A percentile compares a stretch with the other conserved stretches of the same genome.
Conservation (phyloP, 2,888 invertebrate genomes). For the Neoitamus cyanurus region DNA sequence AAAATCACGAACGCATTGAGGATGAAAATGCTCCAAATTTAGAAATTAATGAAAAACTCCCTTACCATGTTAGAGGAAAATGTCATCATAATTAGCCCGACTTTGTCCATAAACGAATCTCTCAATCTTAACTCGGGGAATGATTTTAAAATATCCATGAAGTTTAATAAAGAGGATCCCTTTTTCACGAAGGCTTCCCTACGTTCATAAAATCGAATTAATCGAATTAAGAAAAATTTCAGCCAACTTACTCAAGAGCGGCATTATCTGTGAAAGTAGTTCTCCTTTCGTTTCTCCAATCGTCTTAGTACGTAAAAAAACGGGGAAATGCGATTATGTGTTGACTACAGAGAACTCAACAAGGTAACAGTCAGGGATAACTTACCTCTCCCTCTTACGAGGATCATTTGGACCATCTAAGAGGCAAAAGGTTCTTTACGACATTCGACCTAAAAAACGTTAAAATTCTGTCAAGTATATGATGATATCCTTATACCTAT, state of each 20-base stretch:
- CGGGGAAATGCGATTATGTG: not conserved
- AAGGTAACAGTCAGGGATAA: slow-evolving; percentile 43
- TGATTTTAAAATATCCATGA: not conserved
- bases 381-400: slow-evolving; percentile 49
- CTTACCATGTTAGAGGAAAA: too few species aligned
- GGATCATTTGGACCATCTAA: slow-evolving; percentile 50
- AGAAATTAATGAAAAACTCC: too few species aligned
- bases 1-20: too few species aligned
- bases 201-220: not conserved
- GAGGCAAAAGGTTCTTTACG: slow-evolving; percentile 52
- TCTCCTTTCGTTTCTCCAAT: not conserved
- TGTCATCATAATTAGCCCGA: too few species aligned
- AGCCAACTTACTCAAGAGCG: not conserved
- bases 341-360: not conserved
- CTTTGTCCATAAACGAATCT: too few species aligned
- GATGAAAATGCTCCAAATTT: too few species aligned
- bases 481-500: slow-evolving; percentile 54
- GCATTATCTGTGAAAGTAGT: not conserved
- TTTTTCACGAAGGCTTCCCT: not conserved
- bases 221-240: not conserved
- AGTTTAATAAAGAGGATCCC: not conserved
- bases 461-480: slow-evolving; percentile 54
- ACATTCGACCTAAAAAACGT: slow-evolving; percentile 54
- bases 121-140: too few species aligned
- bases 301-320: not conserved